Base-by-base conservation (phyloP, 2,888 invertebrate genomes). In the Megaustenia siamemsis region DNA sequence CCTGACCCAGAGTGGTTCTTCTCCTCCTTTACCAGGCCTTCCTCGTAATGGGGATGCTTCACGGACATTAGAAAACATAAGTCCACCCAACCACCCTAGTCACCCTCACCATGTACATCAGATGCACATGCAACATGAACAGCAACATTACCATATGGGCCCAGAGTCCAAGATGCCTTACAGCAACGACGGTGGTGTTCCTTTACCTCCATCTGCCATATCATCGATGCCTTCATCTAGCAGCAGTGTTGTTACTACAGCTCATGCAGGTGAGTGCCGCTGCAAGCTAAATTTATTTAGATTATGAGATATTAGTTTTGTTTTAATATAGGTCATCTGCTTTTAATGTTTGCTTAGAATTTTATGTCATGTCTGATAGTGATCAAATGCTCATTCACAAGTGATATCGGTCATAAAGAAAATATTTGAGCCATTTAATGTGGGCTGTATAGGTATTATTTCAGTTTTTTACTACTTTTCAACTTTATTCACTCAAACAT, bases 101-200 rank as follows among this genome's bases (percentile, higher is more conserved):
- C 77, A 83, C 35, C 49, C 49, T 45, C 78, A 76, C 76, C 83
- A 78, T 28, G 71, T 32, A 24, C 78, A 78, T n/a, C 73, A 18
- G 68, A 69, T 43, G 49, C 78, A 78, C 60, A 68, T 69, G 32
- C 83, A 83, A 43, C 83, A 78, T 45, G 71, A 53, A 15, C 73
- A 60, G 35, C 82, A 75, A 40, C 75, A 63, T 43, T 56, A 73
- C 12, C 49, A 69, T 35, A 77, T 79, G 78, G 81, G 66, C 49
- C 68, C 63, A 21, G 83, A 83, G 43, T 56, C 77, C 71, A 81
- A 86, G 71, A 84, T 84, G 86, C 86, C 84, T 84, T 84, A 81
- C 81, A 83, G 69, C 56, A 81, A 77, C 60, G 86, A 69, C 68
- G 78, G 80, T 49, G 83, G 79, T 28, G 66, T 80, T 56, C 76